Base-by-base conservation (phyloP, 2,888 invertebrate genomes). In the Synergus gifuensis region DNA sequence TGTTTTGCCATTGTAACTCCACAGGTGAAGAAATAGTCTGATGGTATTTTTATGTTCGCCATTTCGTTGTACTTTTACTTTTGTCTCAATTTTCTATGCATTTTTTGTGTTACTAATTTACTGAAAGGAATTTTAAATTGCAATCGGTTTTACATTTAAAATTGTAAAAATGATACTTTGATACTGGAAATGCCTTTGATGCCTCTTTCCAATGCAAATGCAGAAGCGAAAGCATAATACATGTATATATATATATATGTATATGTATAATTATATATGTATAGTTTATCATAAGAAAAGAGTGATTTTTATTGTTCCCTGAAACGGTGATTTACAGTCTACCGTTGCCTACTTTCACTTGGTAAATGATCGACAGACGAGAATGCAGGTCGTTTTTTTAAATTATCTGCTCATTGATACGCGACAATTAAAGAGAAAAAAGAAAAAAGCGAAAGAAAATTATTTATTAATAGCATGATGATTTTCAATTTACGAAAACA, bases 301-400 rank as follows among this genome's bases (percentile, higher is more conserved):
- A 44, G 22, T 28, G 46, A n/a, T n/a, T 69, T 69, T 69, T 28
- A 69, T 69, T 69, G 69, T 69, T 69, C 16, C 69, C 5, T 18
- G 46, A 69, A 69, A 44, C 46, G 16, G 22, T 69, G 69, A 69
- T 28, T 69, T 69, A 69, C 14, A 12, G 22, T 22, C 7, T 46
- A 46, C 44, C 69, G 22, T 46, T 22, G 46, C 46, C 28, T 28
- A 28, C 69, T 46, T 49, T 69, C 69, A 69, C 69, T 46, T 8
- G 22, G 14, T 28, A 69, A 69, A 69, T 18, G 46, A 69, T 69
- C 69, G 14, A 49, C 46, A 49, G 42, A 44, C 42, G 49, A 28
- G 69, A 44, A 69, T 28, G 28, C 28, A 69, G 46, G 28, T 69
- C 8, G 28, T 28, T 58, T 18, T 28, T 49, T 22, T 22, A 11